Evolutionary conservation across 1,140 invertebrate species (phyloP), one percentile per base, ranked within the genome.

Genomic region (Conopomorpha cramerella): DNA sequence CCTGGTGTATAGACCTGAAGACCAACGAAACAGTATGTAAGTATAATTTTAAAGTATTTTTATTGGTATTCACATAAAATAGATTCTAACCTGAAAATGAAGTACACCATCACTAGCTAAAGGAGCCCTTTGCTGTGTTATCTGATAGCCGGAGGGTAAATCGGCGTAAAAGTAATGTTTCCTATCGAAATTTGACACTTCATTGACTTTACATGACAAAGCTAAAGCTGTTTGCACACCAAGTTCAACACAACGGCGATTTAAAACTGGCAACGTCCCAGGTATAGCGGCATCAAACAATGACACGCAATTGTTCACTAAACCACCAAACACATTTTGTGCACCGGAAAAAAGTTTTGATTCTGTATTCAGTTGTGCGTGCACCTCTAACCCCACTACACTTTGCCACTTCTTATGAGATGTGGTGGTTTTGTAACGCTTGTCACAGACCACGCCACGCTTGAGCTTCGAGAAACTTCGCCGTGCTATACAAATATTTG

Each of bases 161-260:
- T 99, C 97, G 8, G 95, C 88, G 81, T 99, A 99, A 73, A 98
- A 99, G 61, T 99, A 99, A 80, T 99, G 97, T 73, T 99, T 99
- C 40, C 97, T 82, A 71, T 99, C 97, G 82, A 99, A 99, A 45
- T 80, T 82, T 2, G 94, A 98, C 13, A 89, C 74, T 57, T 85
- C 77, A 64, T 96, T 94, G 1, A 94, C 48, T 49, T 81, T 78
- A 59, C 93, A 98, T 30, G 89, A 88, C 2, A 99, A 73, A 1
- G 95, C 91, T 38, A 97, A 57, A 0, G 92, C 91, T 11, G 96
- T 94, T 38, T 86, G 64, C 4, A 98, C 80, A 12, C 86, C 95
- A 27, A 88, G 85, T 81, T 96, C 91, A 1, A 99, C 93, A 78
- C 94, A 96, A 61, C 80, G 82, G 63, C 81, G 82, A 64, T 98